Base-by-base conservation (phyloP, 2,888 invertebrate genomes). In the Cerceris rybyensis region DNA sequence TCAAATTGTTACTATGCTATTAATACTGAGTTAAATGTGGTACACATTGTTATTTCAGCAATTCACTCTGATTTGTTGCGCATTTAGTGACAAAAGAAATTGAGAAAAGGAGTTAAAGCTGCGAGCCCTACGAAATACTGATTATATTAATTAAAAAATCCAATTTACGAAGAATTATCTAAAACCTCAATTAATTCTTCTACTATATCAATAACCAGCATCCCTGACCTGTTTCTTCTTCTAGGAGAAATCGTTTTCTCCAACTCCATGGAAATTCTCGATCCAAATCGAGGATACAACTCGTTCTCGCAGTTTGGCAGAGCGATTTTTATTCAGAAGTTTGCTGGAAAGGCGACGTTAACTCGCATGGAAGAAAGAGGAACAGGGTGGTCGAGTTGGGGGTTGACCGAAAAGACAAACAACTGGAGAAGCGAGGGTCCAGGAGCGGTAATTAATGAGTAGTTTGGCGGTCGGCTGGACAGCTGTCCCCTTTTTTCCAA, bases 381-480 rank as follows among this genome's bases (percentile, higher is more conserved):
- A 82, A 84, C 80, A 83, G 69, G 46, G 58, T 6, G 63, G 28
- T 28, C 28, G 28, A 28, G 28, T 4, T 28, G 66, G 63, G 71
- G 66, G 0, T 11, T n/a, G 57, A 61, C 58, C 54, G 69, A 80
- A 82, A 84, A 87, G 88, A 89, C 87, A 89, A 90, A 89, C 88
- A 88, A 88, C 87, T 81, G 86, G 78, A 80, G 75, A 79, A 84
- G 83, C 86, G 85, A 82, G 83, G 82, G 80, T 84, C 86, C 85
- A 83, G 83, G 83, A 84, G 79, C 81, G 28, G 89, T 92, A 92
- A 92, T 92, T 91, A 91, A 92, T 91, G 90, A 89, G 85, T 88
- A 91, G 91, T 91, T 91, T 90, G 91, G 91, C 89, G 91, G 90
- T 91, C 91, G 89, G 88, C 89, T 88, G 91, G 92, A 92, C 91